Percentiles rank a stretch among this genome's conserved stretches.
Evolutionary conservation across 1,140 invertebrate species (phyloP).

Genomic region (Drosophila tristis): DNA sequence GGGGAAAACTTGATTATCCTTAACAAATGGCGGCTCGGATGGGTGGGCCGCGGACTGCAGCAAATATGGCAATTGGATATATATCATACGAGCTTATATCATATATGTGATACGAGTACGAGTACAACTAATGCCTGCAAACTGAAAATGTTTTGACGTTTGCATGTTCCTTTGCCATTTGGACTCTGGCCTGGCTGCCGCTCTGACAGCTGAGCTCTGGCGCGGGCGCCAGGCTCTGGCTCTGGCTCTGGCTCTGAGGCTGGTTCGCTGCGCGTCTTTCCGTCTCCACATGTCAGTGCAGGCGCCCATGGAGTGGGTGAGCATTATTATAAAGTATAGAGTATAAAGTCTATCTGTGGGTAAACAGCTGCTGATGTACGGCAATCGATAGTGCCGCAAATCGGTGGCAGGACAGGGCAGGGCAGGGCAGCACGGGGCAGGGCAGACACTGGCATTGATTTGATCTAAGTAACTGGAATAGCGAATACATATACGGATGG

Average conservation of each 20-base stretch:
- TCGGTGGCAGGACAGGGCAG: slow-evolving; percentile 27
- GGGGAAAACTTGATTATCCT: slow-evolving; percentile 26
- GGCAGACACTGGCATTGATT: slow-evolving; percentile 62
- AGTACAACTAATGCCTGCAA: slow-evolving; percentile 61
- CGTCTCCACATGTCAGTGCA: slow-evolving; percentile 41
- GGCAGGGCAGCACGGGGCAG: too few relatives aligned
- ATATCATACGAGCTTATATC: slow-evolving; percentile 1
- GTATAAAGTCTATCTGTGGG: slow-evolving; percentile 44
- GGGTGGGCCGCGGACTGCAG: slow-evolving; percentile 26
- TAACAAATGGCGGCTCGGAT: slow-evolving; percentile 20
- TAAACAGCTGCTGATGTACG: slow-evolving; percentile 74
- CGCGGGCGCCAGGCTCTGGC: too few relatives aligned
- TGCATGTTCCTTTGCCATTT: slow-evolving; percentile 76
- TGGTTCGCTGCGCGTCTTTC: not conserved
- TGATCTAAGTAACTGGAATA: slow-evolving; percentile 43
- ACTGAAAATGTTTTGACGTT: slow-evolving; percentile 71
- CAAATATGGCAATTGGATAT: slow-evolving; percentile 7
- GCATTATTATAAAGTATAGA: slow-evolving; percentile 32
- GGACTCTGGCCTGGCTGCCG: slow-evolving; percentile 37
- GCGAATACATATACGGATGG: slow-evolving; percentile 5
- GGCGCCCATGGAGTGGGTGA: slow-evolving; percentile 23
- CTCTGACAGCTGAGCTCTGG: slow-evolving; percentile 53
- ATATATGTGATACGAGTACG: slow-evolving; percentile 30
- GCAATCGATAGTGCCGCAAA: slow-evolving; percentile 64
- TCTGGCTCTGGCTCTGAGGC: slow-evolving; percentile 21